Evolutionary conservation across 2,113 vertebrate genomes (phyloP), one percentile per base, ranked within the genome.

Genomic region (Numida meleagris): DNA sequence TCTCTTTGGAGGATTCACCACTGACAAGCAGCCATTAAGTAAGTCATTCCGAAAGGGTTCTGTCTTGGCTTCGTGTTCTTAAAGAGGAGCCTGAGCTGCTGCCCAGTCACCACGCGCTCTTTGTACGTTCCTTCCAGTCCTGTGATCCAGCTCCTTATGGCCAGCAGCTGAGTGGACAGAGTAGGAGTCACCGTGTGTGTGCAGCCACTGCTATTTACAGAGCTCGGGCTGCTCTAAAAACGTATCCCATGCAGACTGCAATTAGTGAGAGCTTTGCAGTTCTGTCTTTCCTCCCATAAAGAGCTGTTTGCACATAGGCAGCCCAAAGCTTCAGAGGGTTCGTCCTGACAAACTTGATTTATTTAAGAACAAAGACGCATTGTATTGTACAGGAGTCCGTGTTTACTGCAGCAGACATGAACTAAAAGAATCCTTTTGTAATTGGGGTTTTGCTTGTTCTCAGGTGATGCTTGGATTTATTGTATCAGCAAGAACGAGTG

Each of bases 1-100:
- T 95, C 97, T 99, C 86, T 99, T 99, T 6, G 99, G 99, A 61
- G 99, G 99, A 40, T 99, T 99, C 97, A 99, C 99, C 93, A 99
- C 99, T 5, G 98, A 99, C 80, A 98, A 98, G 94, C 98, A 99
- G 91, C 99, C 99, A 1, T 96, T 99, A 36, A 99, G 99, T 99
- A 96, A 99, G 99, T 98, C 58, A 6, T 70, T 53, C 75, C 88
- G 9, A 0, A 63, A 72, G 82, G 79, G 9, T 70, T 74, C 55
- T 20, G 8, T 31, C 43, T 6, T 65, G 34, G 8, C 38, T 81
- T 14, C 17, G 45, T 70, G 67, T 61, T 43, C 51, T 36, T 15
- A 16, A 34, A 2, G 29, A 55, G 63, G 13, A 67, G 42, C 51
- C 50, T 9, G 3, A 63, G 6, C 45, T 50, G 15, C 3, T 68